phyloP scores from a whole-genome alignment of 2,113 vertebrate genomes.

The Raja brachyura region DNA sequence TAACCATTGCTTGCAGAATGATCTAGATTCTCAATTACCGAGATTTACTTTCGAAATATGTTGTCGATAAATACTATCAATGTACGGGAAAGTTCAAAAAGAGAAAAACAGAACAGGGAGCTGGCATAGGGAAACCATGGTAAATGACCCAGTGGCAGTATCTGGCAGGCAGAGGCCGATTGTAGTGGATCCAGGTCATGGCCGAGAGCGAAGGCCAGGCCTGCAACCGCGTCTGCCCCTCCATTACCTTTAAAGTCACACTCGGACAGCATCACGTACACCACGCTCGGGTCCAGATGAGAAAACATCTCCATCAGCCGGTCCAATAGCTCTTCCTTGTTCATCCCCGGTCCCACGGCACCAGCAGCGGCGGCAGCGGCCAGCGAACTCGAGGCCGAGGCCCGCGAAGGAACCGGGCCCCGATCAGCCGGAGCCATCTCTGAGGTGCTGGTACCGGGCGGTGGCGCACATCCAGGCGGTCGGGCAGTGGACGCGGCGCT shows the following conservation, averaged over 20 bases:
- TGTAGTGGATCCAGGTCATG: background rate
- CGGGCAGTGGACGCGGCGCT: background rate
- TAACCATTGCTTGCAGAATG: background rate
- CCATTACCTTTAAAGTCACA: slow-evolving; percentile 90
- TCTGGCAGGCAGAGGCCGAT: background rate
- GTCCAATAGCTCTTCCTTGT: slow-evolving; percentile 65
- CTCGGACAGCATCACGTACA: slow-evolving; percentile 89
- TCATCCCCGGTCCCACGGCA: background rate
- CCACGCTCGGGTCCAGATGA: slow-evolving; percentile 80
- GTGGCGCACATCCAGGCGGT: background rate
- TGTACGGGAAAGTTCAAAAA: background rate
- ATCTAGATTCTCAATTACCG: background rate
- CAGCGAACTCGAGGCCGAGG: background rate
- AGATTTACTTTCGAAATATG: background rate
- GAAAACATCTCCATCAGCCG: slow-evolving; percentile 89
- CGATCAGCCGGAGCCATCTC: background rate
- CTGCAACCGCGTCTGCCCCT: background rate
- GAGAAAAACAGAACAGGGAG: background rate
- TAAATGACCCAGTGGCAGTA: no score
- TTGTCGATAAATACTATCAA: background rate
- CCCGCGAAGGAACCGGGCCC: background rate
- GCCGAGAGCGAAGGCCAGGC: background rate
- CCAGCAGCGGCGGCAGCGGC: background rate
- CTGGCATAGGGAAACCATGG: background rate
- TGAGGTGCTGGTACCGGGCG: background rate